phyloP scores from a whole-genome alignment of 2,113 vertebrate species.

The Strix aluco region DNA sequence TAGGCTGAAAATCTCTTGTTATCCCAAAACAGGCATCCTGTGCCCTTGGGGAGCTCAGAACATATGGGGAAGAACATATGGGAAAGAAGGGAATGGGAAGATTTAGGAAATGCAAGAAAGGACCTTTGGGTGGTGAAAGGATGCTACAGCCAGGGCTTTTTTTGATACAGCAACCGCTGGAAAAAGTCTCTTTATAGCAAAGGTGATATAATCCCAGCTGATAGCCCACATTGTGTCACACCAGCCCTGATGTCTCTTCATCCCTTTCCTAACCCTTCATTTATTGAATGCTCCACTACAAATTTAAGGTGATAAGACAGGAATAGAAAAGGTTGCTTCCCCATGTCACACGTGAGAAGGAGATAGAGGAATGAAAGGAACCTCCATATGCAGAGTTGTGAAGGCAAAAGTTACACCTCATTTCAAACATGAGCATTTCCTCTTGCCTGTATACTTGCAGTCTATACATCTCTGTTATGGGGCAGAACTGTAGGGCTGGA shows the following conservation, averaged over 20 bases:
- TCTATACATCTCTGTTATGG: background rate
- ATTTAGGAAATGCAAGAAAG: background rate
- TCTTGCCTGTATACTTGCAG: fast-evolving
- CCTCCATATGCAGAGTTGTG: background rate
- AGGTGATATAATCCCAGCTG: background rate
- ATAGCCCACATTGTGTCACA: background rate
- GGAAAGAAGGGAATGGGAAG: background rate
- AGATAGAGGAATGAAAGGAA: background rate
- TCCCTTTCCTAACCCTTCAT: background rate
- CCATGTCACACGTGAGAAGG: background rate
- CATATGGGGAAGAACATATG: background rate
- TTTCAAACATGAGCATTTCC: background rate
- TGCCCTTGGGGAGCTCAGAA: background rate
- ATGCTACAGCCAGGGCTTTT: background rate
- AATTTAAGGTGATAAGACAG: background rate
- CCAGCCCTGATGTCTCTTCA: background rate
- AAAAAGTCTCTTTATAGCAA: background rate
- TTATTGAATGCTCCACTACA: background rate
- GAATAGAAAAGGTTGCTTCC: background rate
- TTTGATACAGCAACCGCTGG: background rate
- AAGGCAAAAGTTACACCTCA: background rate
- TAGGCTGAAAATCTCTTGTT: background rate
- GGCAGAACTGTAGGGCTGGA: background rate
- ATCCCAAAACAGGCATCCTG: background rate
- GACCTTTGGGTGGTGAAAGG: background rate